These are phyloP conservation scores for Microtus richardsoni DNA, from an alignment of 2,113 vertebrate species.

Conservation along the genomic window DNA sequence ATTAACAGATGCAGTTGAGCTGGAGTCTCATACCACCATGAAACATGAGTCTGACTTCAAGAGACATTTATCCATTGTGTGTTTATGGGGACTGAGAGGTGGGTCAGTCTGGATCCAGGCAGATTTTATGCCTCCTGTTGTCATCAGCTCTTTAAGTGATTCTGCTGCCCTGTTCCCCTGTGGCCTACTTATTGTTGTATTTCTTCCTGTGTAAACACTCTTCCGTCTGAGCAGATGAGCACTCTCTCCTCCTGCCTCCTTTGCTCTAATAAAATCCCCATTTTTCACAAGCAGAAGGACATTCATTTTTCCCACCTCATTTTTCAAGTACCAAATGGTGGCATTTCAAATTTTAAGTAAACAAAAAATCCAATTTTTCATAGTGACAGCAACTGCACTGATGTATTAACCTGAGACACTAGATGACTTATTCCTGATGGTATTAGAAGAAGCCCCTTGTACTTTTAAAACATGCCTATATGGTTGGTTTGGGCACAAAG, in stretches of 20 bases:
- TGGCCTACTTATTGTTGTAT: constrained; percentile 45
- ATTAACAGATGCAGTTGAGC: constrained; percentile 84
- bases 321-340: constrained; percentile 85
- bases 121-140: constrained; percentile 63
- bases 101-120: constrained; percentile 14
- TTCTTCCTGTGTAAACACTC: constrained; percentile 73
- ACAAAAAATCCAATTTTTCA: constrained; percentile 87
- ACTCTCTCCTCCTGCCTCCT: constrained; percentile 67
- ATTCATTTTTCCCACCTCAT: constrained; percentile 79
- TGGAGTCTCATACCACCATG: constrained; percentile 67
- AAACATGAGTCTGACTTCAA: constrained; percentile 78
- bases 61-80: constrained; percentile 74
- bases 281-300: constrained; percentile 81
- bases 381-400: constrained; percentile 81
- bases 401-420: constrained; percentile 82
- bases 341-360: constrained; percentile 87
- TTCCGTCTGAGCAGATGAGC: constrained; percentile 42
- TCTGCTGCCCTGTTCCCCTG: constrained; percentile 54
- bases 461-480: constrained; percentile 78
- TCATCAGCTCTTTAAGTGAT: constrained; percentile 60
- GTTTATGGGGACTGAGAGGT: constrained; percentile 47
- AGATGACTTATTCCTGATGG: constrained; percentile 83
- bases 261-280: constrained; percentile 80
- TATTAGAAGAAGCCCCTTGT: constrained; percentile 77
- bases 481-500: constrained; percentile 79